Base-by-base conservation (phyloP, 2,113 vertebrate genomes). In the Smithornis capensis region DNA sequence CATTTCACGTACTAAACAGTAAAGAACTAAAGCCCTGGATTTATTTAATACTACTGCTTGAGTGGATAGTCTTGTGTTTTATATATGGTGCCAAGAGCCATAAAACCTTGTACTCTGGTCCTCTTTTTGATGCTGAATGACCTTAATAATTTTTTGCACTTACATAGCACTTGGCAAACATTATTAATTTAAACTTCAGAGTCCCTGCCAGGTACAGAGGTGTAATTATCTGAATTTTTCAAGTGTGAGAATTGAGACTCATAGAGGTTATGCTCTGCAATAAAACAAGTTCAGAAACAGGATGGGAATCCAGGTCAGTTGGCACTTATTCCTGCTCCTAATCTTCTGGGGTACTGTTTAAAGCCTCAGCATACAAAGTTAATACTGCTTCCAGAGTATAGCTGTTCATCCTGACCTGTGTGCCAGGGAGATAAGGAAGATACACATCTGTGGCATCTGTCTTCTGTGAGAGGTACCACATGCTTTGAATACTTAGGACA, bases 141-240 rank as follows among this genome's bases (percentile, higher is more conserved):
- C 73, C 47, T 94, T 90, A 94, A 63, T 96, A 95, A 89, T 83
- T 84, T 84, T 95, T 89, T 84, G 27, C 60, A 71, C 73, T 87
- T 86, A 70, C 21, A 89, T n/a, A 89, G 35, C 22, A 70, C 37
- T 96, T 83, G 87, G 92, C 52, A 92, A 95, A 91, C 77, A 78
- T 74, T 88, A 81, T 74, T 79, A 90, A 89, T 92, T 94, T 84
- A 84, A 93, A 73, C 44, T 71, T 92, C 83, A 55, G 42, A 77
- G 68, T 55, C 55, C 47, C 47, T 4, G 5, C 70, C 79, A 93
- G 59, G 68, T 78, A 67, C 35, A 80, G 52, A 90, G 71, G n/a
- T 86, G 33, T 89, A 93, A 96, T 95, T 94, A 92, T 77, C 44
- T 86, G 76, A 90, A 45, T 93, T 89, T 90, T 95, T 92, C 90